Evolutionary conservation across 2,797 vertebrate species (phyloP).

Genomic region (Pteropus rufus): DNA sequence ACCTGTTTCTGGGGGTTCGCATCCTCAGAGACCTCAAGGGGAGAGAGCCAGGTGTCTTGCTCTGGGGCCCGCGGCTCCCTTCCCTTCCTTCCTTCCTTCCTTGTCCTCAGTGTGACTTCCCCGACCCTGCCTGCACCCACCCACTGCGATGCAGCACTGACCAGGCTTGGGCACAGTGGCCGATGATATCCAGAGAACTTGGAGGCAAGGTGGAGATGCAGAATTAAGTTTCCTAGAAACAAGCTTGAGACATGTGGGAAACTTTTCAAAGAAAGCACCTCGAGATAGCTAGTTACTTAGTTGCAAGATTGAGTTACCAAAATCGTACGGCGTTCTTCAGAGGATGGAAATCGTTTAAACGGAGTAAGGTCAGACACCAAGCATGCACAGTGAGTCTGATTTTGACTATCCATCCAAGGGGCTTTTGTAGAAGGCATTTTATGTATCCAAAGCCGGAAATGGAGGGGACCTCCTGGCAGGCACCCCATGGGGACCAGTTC

Average conservation of each 20-base stretch:
- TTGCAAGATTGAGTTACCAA: rapidly evolving
- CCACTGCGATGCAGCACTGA: neutral
- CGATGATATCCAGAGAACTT: neutral
- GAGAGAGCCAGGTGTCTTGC: rapidly evolving
- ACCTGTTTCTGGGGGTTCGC: neutral
- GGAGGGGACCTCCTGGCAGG: too few relatives aligned
- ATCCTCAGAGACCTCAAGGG: neutral
- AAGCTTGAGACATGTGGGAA: rapidly evolving
- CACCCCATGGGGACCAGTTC: rapidly evolving
- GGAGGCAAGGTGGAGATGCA: neutral
- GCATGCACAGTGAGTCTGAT: rapidly evolving
- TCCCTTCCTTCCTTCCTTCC: too few relatives aligned
- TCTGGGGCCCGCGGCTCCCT: neutral
- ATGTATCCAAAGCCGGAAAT: neutral
- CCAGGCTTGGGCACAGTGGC: neutral
- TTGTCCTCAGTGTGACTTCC: too few relatives aligned
- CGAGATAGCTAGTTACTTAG: rapidly evolving
- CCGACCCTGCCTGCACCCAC: too few relatives aligned
- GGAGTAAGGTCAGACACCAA: rapidly evolving
- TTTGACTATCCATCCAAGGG: neutral
- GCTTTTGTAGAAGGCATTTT: neutral
- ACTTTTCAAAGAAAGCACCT: neutral
- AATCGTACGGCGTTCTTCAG: rapidly evolving
- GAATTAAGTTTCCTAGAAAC: neutral
- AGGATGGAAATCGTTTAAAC: rapidly evolving